These are phyloP conservation scores for Ondatra zibethicus DNA, from an alignment of 2,113 vertebrate species.

Conservation along the genomic window DNA sequence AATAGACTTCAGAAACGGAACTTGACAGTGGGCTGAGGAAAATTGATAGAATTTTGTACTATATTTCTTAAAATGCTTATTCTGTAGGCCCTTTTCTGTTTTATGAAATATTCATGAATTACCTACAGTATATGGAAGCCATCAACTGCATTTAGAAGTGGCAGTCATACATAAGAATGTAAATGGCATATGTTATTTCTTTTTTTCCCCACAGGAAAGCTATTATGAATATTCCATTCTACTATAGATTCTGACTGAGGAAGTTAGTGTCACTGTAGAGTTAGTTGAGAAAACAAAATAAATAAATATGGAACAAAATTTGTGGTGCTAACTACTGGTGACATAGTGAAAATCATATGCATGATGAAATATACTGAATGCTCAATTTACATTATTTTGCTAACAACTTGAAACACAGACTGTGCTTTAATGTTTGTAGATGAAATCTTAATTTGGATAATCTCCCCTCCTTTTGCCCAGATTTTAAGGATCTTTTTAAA, in stretches of 20 bases:
- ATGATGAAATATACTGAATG: constrained; percentile 58
- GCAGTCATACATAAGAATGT: constrained; percentile 70
- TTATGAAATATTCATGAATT: constrained; percentile 53
- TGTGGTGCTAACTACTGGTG: constrained; percentile 65
- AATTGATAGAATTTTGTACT: constrained; percentile 64
- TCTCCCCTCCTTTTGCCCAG: constrained; percentile 67
- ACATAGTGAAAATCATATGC: constrained; percentile 34
- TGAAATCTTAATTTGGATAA: constrained; percentile 68
- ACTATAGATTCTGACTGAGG: constrained; percentile 64
- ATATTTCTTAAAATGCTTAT: constrained; percentile 38
- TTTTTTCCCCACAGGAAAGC: constrained; percentile 77
- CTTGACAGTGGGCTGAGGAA: constrained; percentile 59
- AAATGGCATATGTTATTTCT: constrained; percentile 75
- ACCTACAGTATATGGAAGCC: constrained; percentile 57
- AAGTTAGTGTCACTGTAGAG: constrained; percentile 76
- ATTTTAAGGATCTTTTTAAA: background rate
- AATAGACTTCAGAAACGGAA: constrained; percentile 73
- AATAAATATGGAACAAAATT: constrained; percentile 68
- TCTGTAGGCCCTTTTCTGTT: background rate
- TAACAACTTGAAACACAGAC: constrained; percentile 78
- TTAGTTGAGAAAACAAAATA: constrained; percentile 77
- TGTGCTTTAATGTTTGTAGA: constrained; percentile 69
- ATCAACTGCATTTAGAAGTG: constrained; percentile 70
- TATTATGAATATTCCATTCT: constrained; percentile 77
- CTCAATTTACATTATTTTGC: constrained; percentile 61